These are phyloP conservation scores for Zygaena filipendulae DNA, from an alignment of 2,888 invertebrate species.

Conservation along the genomic window DNA sequence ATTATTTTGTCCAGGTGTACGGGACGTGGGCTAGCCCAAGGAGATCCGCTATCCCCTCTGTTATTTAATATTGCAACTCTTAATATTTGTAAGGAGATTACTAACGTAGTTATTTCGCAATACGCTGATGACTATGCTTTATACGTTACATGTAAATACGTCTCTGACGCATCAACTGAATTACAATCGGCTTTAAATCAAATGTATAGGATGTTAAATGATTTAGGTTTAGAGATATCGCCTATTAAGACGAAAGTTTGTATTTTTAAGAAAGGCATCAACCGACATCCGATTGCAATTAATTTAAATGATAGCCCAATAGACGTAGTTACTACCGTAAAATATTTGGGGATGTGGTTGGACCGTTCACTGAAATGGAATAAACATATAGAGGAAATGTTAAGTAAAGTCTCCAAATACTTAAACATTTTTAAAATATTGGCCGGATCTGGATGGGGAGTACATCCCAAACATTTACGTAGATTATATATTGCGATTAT, in stretches of 20 bases:
- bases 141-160: constrained; percentile 9
- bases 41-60: constrained; percentile 19
- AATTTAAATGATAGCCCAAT: constrained; percentile 8
- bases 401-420: too few relatives aligned
- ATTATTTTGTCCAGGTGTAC: constrained; percentile 2
- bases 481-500: constrained; percentile 19
- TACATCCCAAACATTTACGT: constrained; percentile 18
- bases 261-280: constrained; percentile 15
- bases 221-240: constrained; percentile 16
- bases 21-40: constrained; percentile 16
- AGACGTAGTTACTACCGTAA: constrained; percentile 10
- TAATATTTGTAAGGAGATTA: constrained; percentile 8
- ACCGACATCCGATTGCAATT: constrained; percentile 5
- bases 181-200: constrained; percentile 13
- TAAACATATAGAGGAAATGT: constrained; percentile 15
- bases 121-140: constrained; percentile 21
- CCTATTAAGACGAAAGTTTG: constrained; percentile 16
- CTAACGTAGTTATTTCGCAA: constrained; percentile 10
- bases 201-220: constrained; percentile 7
- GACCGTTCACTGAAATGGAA: constrained; percentile 14
- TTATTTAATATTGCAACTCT: constrained; percentile 17
- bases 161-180: background rate
- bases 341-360: too few relatives aligned
- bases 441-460: constrained; percentile 17
- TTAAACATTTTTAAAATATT: constrained; percentile 15